Conservation (phyloP, 2,888 invertebrate species). For the Dichetophora obliterata region DNA sequence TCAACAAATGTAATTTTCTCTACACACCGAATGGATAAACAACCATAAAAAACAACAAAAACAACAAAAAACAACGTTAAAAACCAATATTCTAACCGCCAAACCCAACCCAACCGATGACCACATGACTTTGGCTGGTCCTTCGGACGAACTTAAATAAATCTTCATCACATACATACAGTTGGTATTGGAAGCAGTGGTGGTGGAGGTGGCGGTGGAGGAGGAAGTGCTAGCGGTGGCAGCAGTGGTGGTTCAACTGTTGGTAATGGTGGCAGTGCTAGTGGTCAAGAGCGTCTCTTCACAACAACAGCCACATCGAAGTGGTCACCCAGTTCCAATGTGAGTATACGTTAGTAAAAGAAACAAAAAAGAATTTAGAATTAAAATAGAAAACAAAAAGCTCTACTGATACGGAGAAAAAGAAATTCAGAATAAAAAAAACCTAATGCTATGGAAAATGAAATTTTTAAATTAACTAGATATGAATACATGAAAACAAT, state of each 20-base stretch:
- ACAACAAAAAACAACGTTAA: slow-evolving; percentile 29
- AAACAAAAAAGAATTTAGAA: background rate
- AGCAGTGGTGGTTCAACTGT: slow-evolving; percentile 47
- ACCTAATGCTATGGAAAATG: too few relatives aligned
- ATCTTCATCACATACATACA: slow-evolving; percentile 45
- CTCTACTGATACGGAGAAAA: background rate
- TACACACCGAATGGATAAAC: slow-evolving; percentile 51
- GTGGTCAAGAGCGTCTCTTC: slow-evolving; percentile 62
- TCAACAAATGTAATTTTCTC: slow-evolving; percentile 63
- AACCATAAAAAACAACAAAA: slow-evolving; percentile 45
- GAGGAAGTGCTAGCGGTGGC: slow-evolving; percentile 52
- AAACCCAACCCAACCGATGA: slow-evolving; percentile 26
- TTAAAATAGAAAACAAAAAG: background rate
- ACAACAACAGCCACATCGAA: slow-evolving; percentile 63
- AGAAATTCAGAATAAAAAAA: slow-evolving; percentile 17
- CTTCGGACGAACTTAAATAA: slow-evolving; percentile 18
- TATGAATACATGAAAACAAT: too few relatives aligned
- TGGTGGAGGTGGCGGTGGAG: slow-evolving; percentile 55
- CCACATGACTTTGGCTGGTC: slow-evolving; percentile 35
- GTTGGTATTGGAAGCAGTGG: slow-evolving; percentile 60
- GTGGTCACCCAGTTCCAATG: slow-evolving; percentile 69
- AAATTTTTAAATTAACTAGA: too few relatives aligned
- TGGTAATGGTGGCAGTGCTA: slow-evolving; percentile 44
- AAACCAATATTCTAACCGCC: slow-evolving; percentile 32
- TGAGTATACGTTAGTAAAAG: slow-evolving; percentile 58